A percentile compares a stretch with the other conserved stretches of the same genome.
Evolutionary conservation across 92 coral and sea anemone species (phyloP).

Genomic region (Bergia puertoricense): DNA sequence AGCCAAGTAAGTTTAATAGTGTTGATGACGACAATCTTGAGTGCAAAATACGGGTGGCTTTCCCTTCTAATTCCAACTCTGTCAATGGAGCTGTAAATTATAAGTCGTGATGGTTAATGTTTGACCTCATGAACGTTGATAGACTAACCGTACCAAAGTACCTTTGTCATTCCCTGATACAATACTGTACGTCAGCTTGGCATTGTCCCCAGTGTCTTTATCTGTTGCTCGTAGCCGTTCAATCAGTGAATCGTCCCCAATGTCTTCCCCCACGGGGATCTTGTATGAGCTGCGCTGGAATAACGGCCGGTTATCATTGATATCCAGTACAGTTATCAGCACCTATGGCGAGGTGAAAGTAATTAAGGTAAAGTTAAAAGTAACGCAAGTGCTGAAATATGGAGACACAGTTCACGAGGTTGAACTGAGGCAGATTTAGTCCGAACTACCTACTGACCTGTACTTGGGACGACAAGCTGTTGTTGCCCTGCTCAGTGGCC

Average conservation of each 20-base stretch:
- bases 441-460: neutral
- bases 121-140: neutral
- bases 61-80: neutral
- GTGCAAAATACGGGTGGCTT: no score
- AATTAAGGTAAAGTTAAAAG: neutral
- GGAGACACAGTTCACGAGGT: neutral
- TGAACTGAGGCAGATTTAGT: no score
- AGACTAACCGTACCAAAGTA: neutral
- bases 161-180: slow-evolving; percentile 32
- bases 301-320: slow-evolving; percentile 54
- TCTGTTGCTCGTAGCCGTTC: slow-evolving; percentile 27
- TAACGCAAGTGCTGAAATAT: neutral
- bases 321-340: slow-evolving; percentile 29
- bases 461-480: slow-evolving; percentile 18
- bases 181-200: slow-evolving; percentile 26
- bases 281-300: slow-evolving; percentile 47
- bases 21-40: no score
- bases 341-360: neutral
- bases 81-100: neutral
- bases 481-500: slow-evolving; percentile 27
- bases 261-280: slow-evolving; percentile 36
- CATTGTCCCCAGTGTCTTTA: slow-evolving; percentile 21
- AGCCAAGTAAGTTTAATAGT: no score
- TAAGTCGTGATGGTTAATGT: neutral
- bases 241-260: neutral